Conservation (phyloP, 2,888 invertebrate genomes). For the Beris morrisii region DNA sequence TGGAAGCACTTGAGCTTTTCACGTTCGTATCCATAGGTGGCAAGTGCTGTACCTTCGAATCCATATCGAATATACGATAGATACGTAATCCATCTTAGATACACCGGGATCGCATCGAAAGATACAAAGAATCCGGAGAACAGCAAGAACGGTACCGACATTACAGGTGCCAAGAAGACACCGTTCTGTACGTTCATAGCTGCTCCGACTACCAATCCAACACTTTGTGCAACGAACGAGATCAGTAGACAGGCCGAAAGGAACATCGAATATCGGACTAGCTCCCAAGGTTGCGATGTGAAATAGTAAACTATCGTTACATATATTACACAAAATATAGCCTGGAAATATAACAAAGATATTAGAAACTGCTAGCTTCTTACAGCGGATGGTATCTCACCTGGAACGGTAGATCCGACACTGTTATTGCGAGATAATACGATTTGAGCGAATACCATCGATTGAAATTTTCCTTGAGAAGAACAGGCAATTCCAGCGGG, state of each 20-base stretch:
- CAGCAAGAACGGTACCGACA: slow-evolving; percentile 92
- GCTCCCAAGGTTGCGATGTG: slow-evolving; percentile 88
- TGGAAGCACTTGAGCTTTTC: slow-evolving; percentile 79
- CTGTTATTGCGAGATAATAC: slow-evolving; percentile 93
- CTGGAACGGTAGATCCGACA: slow-evolving; percentile 98
- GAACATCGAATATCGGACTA: slow-evolving; percentile 85
- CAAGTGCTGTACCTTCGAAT: slow-evolving; percentile 91
- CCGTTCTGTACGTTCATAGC: slow-evolving; percentile 96
- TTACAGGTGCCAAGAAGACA: slow-evolving; percentile 93
- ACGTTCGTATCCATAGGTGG: slow-evolving; percentile 85
- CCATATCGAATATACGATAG: slow-evolving; percentile 93
- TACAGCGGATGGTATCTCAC: slow-evolving; percentile 58
- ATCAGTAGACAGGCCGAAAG: slow-evolving; percentile 84
- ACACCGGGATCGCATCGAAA: slow-evolving; percentile 93
- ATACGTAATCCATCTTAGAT: slow-evolving; percentile 94
- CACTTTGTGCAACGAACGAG: slow-evolving; percentile 93
- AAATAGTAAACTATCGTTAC: slow-evolving; percentile 91
- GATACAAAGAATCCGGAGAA: slow-evolving; percentile 98
- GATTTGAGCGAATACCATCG: slow-evolving; percentile 95
- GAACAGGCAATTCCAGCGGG: slow-evolving; percentile 93
- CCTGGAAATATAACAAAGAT: slow-evolving; percentile 61
- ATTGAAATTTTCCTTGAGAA: slow-evolving; percentile 93
- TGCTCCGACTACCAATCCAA: slow-evolving; percentile 92
- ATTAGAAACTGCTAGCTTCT: neutral
- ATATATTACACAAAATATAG: slow-evolving; percentile 90